Conservation (phyloP, 2,797 vertebrate genomes). For the Vultur gryphus region DNA sequence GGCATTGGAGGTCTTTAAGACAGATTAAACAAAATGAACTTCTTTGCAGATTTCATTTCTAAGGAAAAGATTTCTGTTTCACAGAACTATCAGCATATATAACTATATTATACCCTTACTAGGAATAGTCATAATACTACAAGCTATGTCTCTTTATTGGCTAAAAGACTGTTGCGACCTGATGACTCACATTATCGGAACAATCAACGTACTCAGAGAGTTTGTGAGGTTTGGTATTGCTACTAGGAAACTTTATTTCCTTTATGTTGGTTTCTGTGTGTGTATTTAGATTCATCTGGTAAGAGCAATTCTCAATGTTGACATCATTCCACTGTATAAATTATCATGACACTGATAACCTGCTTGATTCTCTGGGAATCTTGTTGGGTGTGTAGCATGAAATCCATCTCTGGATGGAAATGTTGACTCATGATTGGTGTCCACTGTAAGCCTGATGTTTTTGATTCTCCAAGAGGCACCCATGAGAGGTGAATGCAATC, state of each 20-base stretch:
- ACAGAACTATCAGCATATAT: not conserved
- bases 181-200: not conserved
- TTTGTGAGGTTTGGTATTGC: not conserved
- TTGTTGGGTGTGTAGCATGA: not conserved
- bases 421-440: not conserved
- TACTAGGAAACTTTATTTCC: not conserved
- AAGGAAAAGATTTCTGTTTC: not conserved
- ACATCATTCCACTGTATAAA: not conserved
- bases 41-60: not conserved
- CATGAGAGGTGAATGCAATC: not conserved
- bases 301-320: not conserved
- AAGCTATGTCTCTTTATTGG: not conserved
- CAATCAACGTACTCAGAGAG: not conserved
- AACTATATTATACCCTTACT: not conserved
- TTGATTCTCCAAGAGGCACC: not conserved
- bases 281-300: not conserved
- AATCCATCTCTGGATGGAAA: not conserved
- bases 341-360: not conserved
- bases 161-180: not conserved
- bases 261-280: not conserved
- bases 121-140: not conserved
- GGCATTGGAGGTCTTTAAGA: not conserved
- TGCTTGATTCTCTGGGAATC: not conserved
- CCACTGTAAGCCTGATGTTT: not conserved
- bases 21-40: not conserved